Percentiles rank a stretch among this genome's conserved stretches.
phyloP scores from a whole-genome alignment of 2,888 invertebrate species.

The Julus scanicus region DNA sequence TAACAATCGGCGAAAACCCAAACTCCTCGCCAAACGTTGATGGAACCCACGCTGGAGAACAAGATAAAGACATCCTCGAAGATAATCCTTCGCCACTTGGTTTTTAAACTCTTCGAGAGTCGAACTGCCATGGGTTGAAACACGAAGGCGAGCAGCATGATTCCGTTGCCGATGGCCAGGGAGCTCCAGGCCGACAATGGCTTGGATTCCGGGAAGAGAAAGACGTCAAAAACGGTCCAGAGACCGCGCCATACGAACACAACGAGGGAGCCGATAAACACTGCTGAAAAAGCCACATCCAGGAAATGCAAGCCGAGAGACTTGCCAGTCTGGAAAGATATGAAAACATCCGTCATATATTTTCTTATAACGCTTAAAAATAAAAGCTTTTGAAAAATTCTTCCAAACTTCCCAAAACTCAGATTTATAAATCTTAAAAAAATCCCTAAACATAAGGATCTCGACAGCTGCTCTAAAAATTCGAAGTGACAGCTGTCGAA shows the following conservation, averaged over 20 bases:
- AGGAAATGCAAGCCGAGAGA: slow-evolving; percentile 66
- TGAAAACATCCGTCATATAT: no score
- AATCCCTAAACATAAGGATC: no score
- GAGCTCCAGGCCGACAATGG: slow-evolving; percentile 80
- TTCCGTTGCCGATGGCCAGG: slow-evolving; percentile 79
- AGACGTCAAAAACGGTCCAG: slow-evolving; percentile 84
- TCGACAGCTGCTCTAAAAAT: no score
- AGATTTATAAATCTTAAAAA: no score
- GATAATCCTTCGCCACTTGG: slow-evolving; percentile 75
- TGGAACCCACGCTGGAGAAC: slow-evolving; percentile 63
- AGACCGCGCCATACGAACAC: slow-evolving; percentile 90
- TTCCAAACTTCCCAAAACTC: no score
- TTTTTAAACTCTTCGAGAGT: slow-evolving; percentile 75
- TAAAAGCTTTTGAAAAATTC: no score
- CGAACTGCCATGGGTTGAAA: slow-evolving; percentile 78
- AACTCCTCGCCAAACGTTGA: slow-evolving; percentile 63
- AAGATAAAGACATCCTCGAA: slow-evolving; percentile 82
- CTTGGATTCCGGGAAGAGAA: slow-evolving; percentile 78
- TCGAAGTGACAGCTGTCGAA: no score
- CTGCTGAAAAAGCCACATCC: slow-evolving; percentile 87
- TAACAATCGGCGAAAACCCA: slow-evolving; percentile 61
- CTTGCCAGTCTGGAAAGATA: not conserved
- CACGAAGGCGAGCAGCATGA: slow-evolving; percentile 78
- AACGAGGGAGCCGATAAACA: slow-evolving; percentile 84
- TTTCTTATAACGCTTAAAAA: no score